Evolutionary conservation across 2,797 vertebrate genomes (phyloP), one percentile per base, ranked within the genome.

Genomic region (Smutsia temminckii): DNA sequence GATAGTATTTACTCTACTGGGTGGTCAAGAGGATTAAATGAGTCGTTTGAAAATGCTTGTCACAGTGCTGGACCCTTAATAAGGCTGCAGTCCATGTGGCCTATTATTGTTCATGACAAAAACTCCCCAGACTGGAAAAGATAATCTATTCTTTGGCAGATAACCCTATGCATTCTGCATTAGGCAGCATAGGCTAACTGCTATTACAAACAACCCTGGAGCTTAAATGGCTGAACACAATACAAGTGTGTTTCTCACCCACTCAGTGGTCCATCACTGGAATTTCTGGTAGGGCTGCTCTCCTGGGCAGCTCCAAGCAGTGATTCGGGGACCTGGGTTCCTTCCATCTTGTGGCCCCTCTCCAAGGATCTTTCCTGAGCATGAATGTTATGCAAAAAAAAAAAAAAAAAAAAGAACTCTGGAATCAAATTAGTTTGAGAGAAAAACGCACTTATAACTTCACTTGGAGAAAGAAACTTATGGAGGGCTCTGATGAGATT

Each of bases 41-140:
- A 93, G 59, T 71, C n/a, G 10, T 87, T 93, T 84, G 27, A 63
- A 94, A 63, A 37, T 63, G 8, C 14, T 95, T 69, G 66, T 78
- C 16, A 34, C 4, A 68, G 37, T 49, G 29, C 20, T 18, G 21
- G 29, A 34, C 59, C 88, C 20, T 89, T 59, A 86, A 63, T 78
- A 72, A 88, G 75, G 59, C 14, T 66, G 37, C 0, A 32, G 49
- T 69, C 49, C 75, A 64, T n/a, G 21, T 57, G 59, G 66, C n/a
- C 25, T 96, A 81, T 80, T 80, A 89, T 51, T 92, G 17, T 81
- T 85, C 75, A 57, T 90, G 66, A 75, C 23, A 92, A 69, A 71
- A 63, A 68, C 12, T 66, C 37, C 6, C 51, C 37, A 78, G 69
- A 25, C 37, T 51, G n/a, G 83, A 81, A 88, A 96, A 59, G 37